Evolutionary conservation across 1,140 invertebrate species (phyloP).

Genomic region (Drosophila takahashii): DNA sequence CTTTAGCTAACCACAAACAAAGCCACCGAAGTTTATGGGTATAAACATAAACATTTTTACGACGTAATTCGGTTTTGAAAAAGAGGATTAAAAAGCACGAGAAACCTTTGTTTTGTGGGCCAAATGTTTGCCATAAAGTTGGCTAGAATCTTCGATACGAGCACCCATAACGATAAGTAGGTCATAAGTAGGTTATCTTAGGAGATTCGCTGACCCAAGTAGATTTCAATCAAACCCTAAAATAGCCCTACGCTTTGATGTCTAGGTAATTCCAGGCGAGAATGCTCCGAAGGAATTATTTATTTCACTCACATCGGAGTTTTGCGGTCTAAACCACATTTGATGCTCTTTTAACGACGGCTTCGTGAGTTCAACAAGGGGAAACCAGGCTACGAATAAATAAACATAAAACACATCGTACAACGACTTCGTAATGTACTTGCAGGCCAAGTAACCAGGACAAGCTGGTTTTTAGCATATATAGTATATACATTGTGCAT

Average conservation of each 20-base stretch:
- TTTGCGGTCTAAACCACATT: constrained; percentile 43
- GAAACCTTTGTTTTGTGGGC: constrained; percentile 13
- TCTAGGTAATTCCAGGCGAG: constrained; percentile 22
- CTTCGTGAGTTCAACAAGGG: constrained; percentile 41
- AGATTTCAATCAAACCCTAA: constrained; percentile 37
- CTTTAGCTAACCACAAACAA: constrained; percentile 6
- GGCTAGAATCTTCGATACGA: constrained; percentile 4
- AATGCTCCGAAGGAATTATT: constrained; percentile 31
- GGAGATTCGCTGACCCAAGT: constrained; percentile 28
- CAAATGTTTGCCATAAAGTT: constrained; percentile 23
- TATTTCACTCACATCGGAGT: constrained; percentile 36
- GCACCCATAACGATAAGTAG: constrained; percentile 20
- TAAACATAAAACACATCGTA: constrained; percentile 58
- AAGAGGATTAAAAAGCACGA: constrained; percentile 31
- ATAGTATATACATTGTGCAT: constrained; percentile 3
- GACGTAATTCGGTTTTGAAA: constrained; percentile 21
- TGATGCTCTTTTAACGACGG: constrained; percentile 57
- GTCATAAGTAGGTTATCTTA: constrained; percentile 38
- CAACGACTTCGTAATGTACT: constrained; percentile 34
- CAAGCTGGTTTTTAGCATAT: constrained; percentile 47
- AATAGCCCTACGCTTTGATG: constrained; percentile 37
- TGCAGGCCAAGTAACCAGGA: constrained; percentile 10
- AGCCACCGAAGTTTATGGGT: constrained; percentile 14
- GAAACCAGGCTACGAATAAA: constrained; percentile 25
- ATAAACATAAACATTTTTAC: constrained; percentile 37